phyloP scores from a whole-genome alignment of 2,888 invertebrate genomes.

The Cosmopolites sordidus region DNA sequence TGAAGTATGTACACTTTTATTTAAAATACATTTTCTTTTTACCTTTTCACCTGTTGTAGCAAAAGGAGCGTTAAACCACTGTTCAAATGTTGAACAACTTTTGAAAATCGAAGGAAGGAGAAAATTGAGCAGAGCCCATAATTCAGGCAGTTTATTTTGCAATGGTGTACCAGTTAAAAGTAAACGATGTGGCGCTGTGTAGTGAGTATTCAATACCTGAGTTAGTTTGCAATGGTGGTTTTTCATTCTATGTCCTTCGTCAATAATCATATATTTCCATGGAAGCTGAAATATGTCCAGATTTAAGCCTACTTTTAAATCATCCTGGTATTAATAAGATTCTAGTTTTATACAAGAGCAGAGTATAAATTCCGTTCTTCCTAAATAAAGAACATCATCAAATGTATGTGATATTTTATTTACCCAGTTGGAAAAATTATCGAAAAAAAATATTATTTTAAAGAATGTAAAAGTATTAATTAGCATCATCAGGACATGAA shows the following conservation, averaged over 20 bases:
- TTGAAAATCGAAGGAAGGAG: conserved; percentile 97
- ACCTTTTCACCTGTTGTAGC: conserved; percentile 97
- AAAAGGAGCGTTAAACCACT: conserved; percentile 99
- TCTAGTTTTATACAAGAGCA: no score
- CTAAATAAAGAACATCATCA: no score
- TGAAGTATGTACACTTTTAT: background rate
- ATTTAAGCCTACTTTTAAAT: no score
- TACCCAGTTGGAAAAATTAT: no score
- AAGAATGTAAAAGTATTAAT: no score
- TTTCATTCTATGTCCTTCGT: conserved; percentile 99
- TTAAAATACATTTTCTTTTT: no score
- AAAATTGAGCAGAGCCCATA: conserved; percentile 98
- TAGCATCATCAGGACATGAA: no score
- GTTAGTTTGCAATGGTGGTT: conserved; percentile 99
- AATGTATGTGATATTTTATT: no score
- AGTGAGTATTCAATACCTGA: conserved; percentile 95
- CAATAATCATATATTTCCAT: conserved; percentile 99
- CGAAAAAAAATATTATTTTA: no score
- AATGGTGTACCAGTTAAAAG: conserved; percentile 94
- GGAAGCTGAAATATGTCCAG: conserved; percentile 64
- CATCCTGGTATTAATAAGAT: no score
- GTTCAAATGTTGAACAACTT: conserved; percentile 96
- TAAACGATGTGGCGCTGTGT: conserved; percentile 90
- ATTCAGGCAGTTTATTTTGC: conserved; percentile 95
- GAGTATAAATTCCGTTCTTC: no score